A percentile compares a stretch with the other conserved stretches of the same genome.
Conservation (phyloP, 1,140 invertebrate species). For the Nasonia vitripennis region DNA sequence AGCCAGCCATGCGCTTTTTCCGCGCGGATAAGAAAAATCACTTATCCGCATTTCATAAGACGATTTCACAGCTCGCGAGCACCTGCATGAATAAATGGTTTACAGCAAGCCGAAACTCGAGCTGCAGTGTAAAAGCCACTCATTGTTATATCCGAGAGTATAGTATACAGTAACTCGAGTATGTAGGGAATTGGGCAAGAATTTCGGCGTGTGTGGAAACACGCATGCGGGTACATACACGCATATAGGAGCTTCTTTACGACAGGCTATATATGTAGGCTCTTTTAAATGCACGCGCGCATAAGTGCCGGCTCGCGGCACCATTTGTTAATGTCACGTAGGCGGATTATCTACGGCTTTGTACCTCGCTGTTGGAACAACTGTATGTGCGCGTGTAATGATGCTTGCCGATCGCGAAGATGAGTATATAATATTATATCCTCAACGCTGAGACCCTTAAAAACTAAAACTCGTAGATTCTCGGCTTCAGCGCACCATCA, state of each 20-base stretch:
- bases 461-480: no score
- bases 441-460: no score
- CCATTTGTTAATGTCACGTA: neutral
- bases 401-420: no score
- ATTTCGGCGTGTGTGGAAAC: neutral
- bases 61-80: neutral
- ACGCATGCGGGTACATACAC: neutral
- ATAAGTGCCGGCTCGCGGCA: neutral
- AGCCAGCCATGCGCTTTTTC: neutral
- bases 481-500: no score
- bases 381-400: no score
- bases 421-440: no score
- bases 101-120: neutral
- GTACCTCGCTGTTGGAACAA: neutral
- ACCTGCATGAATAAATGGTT: neutral
- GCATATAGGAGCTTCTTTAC: neutral
- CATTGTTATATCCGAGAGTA: neutral
- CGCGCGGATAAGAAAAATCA: neutral
- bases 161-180: neutral
- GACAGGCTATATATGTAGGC: neutral
- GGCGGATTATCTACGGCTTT: neutral
- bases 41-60: constrained; percentile 1
- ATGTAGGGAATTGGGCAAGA: neutral
- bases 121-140: neutral
- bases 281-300: no score